Base-by-base conservation (phyloP, 2,797 vertebrate genomes). In the Hybognathus amarus region DNA sequence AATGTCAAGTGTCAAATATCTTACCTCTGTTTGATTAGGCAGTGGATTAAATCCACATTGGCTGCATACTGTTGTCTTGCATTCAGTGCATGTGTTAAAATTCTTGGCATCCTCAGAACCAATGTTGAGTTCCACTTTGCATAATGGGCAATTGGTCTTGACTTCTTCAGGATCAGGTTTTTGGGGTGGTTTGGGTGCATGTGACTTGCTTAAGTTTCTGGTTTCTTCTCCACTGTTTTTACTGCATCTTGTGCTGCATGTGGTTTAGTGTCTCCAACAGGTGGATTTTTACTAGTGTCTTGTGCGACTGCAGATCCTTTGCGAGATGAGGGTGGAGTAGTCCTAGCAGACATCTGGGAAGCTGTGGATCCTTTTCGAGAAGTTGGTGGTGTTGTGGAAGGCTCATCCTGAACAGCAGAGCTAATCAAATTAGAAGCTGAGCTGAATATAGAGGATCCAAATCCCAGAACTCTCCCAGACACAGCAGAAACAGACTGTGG, bases 31-130 rank as follows among this genome's bases (percentile, higher is more conserved):
- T 85, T 94, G 90, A 88, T 97, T 97, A 0, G 97, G 96, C 77
- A 92, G 93, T 4, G 97, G 97, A 91, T 97, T 98, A 94, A 99
- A 99, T 95, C 98, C 98, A 94, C 97, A 99, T 61, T 97, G 95
- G 77, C 96, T 96, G 83, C 97, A 99, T 66, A 98, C 96, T 40
- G 92, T 92, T 13, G 92, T 94, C 91, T 97, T 97, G 94, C 98
- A 99, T 91, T 96, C 95, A 0, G 97, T 99, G 85, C 98, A 99
- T 1, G 92, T 97, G 75, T 92, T 97, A 90, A 95, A 99, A 93
- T 98, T 98, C 52, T 77, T 83, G 42, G 92, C 91, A 4, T 96
- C 96, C 87, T 94, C 92, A 63, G 94, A 95, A 80, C 92, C 95
- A 85, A 94, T 59, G 79, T 97, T 98, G 86, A 99, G 95, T 79